Evolutionary conservation across 2,888 invertebrate genomes (phyloP), one percentile per base, ranked within the genome.

Genomic region (Clunio marinus): DNA sequence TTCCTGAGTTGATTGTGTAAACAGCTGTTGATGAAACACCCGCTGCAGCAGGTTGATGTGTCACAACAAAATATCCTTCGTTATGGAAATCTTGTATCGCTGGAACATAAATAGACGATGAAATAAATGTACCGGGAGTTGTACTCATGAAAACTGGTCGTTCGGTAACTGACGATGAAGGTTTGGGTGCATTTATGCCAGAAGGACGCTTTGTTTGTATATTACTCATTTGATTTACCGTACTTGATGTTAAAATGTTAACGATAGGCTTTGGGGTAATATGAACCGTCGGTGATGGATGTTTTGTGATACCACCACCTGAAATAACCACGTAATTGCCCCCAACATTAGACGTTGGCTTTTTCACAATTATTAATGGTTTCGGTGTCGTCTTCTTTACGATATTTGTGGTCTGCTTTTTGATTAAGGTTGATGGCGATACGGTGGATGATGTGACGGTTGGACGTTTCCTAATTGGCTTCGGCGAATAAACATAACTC

Each of bases 241-340:
- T 69, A 57, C 72, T 73, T 1, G 75, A 72, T 45, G 74, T 74
- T 2, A 75, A 71, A 28, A 75, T 70, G 70, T 75, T 77, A 7
- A 73, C 73, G 0, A 83, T 82, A 1, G 88, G 88, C 75, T 88
- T 88, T 2, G 88, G 87, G 2, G 88, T 88, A 10, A 87, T 88
- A 2, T 86, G 79, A 4, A 87, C 81, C 0, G 87, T 86, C 1
- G 87, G 85, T 1, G 83, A 81, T 8, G 86, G 85, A 66, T 80
- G 80, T 28, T 84, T 82, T 7, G 82, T 81, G 10, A 74, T 72
- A 17, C 20, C 69, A 41, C 55, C 69, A 75, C 76, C 77, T 74
- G 81, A 75, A 65, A 79, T 81, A 70, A 84, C 78, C 72, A 80
- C 80, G 69, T 82, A 83, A 13, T 84, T 84, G 7, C 84, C 83